A percentile compares a stretch with the other conserved stretches of the same genome.
Evolutionary conservation across 2,888 invertebrate species (phyloP).

Genomic region (Drosophila paracracens): DNA sequence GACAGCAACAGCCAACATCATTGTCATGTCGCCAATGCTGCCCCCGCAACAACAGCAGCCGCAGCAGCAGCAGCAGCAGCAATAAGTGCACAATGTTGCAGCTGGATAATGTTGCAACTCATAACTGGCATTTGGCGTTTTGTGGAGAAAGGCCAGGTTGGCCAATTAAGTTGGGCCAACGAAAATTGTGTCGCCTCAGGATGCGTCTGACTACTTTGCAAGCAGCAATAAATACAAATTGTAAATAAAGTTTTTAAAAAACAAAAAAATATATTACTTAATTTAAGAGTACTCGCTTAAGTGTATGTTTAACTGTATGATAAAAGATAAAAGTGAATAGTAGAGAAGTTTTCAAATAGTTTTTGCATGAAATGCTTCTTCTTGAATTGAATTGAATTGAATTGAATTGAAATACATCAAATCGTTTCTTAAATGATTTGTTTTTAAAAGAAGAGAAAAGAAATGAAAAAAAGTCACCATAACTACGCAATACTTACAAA

Average conservation of each 20-base stretch:
- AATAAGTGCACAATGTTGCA: conserved; percentile 21
- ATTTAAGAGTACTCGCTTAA: conserved; percentile 52
- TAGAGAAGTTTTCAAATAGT: conserved; percentile 32
- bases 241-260: conserved; percentile 78
- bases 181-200: conserved; percentile 53
- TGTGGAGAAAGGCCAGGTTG: conserved; percentile 55
- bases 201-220: conserved; percentile 43
- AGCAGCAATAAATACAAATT: conserved; percentile 72
- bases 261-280: conserved; percentile 25
- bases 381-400: conserved; percentile 39
- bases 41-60: conserved; percentile 58
- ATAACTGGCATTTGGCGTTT: conserved; percentile 33
- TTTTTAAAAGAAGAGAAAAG: conserved; percentile 6
- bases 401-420: conserved; percentile 16
- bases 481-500: conserved; percentile 16
- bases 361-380: conserved; percentile 72
- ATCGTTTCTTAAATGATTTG: conserved; percentile 27
- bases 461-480: conserved; percentile 1
- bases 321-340: conserved; percentile 24
- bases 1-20: conserved; percentile 72
- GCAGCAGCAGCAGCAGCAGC: conserved; percentile 48
- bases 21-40: conserved; percentile 82
- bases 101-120: conserved; percentile 17
- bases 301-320: conserved; percentile 66
- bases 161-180: conserved; percentile 1